These are phyloP conservation scores for Plagodis pulveraria DNA, from an alignment of 2,888 invertebrate species.

Conservation along the genomic window DNA sequence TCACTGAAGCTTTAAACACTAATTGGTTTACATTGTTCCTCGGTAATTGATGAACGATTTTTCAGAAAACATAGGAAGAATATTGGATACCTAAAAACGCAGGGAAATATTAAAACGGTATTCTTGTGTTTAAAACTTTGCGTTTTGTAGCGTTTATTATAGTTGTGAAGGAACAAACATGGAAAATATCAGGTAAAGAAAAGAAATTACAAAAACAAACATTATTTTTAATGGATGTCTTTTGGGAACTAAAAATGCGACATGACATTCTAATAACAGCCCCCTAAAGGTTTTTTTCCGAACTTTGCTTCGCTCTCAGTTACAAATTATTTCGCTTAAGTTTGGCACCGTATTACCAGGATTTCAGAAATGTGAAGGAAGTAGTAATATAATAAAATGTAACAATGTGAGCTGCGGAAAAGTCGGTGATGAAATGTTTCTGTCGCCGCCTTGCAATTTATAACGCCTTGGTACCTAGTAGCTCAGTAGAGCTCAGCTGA, in stretches of 20 bases:
- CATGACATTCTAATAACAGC: conserved; percentile 4
- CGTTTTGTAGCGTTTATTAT: no score
- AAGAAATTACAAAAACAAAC: not conserved
- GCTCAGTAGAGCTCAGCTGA: conserved; percentile 7
- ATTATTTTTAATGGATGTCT: conserved; percentile 4
- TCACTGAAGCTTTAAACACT: conserved; percentile 15
- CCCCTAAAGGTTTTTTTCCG: conserved; percentile 8
- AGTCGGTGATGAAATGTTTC: conserved; percentile 29
- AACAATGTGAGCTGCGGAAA: conserved; percentile 15
- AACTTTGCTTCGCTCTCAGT: conserved; percentile 9
- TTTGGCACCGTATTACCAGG: conserved; percentile 16
- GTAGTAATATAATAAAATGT: conserved; percentile 27
- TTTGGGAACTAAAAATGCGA: not conserved
- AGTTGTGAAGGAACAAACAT: not conserved
- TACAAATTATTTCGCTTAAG: conserved; percentile 10
- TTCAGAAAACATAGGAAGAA: conserved; percentile 8
- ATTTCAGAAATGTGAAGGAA: conserved; percentile 21
- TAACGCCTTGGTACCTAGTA: conserved; percentile 19
- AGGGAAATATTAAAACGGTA: not conserved
- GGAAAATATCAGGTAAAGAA: conserved; percentile 4
- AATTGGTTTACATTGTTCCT: conserved; percentile 26
- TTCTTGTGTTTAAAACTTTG: no score
- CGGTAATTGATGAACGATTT: conserved; percentile 18
- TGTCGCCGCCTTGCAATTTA: conserved; percentile 28
- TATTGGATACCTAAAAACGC: conserved; percentile 5